phyloP scores from a whole-genome alignment of 2,797 vertebrate genomes.

The Catostomus latipinnis region DNA sequence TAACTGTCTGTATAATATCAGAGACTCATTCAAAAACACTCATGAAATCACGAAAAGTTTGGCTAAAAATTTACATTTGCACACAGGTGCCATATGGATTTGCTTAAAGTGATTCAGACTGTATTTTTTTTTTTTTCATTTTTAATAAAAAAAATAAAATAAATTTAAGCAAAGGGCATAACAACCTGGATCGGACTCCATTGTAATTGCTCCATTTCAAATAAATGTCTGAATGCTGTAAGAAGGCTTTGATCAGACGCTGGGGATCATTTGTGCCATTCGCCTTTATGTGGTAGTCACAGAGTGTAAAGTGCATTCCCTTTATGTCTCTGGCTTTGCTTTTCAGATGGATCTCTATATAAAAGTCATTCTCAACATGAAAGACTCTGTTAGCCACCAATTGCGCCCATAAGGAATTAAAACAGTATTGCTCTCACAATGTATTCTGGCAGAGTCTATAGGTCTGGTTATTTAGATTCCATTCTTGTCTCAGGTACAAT shows the following conservation, averaged over 20 bases:
- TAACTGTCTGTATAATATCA: conserved; percentile 7
- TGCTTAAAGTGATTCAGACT: conserved; percentile 42
- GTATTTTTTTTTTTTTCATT: too few relatives aligned
- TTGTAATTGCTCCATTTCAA: conserved; percentile 58
- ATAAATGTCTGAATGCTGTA: conserved; percentile 52
- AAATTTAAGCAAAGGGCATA: conserved; percentile 35
- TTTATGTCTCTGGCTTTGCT: conserved; percentile 57
- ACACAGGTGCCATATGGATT: conserved; percentile 40
- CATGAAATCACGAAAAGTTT: background rate
- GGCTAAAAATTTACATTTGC: conserved; percentile 34
- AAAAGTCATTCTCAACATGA: conserved; percentile 60
- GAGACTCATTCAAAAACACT: conserved; percentile 19
- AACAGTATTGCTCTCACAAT: conserved; percentile 37
- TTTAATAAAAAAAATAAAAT: too few relatives aligned
- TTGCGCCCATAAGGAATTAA: conserved; percentile 57
- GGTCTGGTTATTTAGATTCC: conserved; percentile 48
- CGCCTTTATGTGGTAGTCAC: conserved; percentile 57
- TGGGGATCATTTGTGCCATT: conserved; percentile 59
- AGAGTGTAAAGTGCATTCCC: conserved; percentile 53
- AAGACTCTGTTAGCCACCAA: conserved; percentile 55
- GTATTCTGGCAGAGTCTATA: conserved; percentile 37
- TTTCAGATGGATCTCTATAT: conserved; percentile 50
- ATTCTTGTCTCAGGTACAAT: conserved; percentile 58
- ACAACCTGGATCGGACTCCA: conserved; percentile 51
- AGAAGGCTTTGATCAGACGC: conserved; percentile 62